Conservation (phyloP, 2,888 invertebrate species). For the Miltochrista miniata region DNA sequence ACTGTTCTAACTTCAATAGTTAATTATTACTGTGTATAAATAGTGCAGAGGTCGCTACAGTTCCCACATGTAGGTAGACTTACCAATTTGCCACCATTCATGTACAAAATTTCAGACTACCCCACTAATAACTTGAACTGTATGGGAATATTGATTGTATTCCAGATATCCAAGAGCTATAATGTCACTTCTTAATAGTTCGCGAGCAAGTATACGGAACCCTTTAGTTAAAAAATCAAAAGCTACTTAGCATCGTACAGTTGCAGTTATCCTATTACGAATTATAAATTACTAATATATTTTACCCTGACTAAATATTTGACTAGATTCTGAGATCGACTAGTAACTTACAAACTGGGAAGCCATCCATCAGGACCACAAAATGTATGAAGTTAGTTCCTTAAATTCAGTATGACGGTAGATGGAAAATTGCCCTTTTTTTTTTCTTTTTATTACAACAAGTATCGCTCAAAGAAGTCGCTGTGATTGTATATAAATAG, state of each 20-base stretch:
- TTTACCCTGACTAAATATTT: constrained; percentile 52
- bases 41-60: too few species aligned
- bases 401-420: background rate
- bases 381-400: constrained; percentile 36
- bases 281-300: constrained; percentile 24
- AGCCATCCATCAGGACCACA: constrained; percentile 43
- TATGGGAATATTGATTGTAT: background rate
- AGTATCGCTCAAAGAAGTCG: too few species aligned
- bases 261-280: constrained; percentile 18
- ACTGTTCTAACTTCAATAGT: too few species aligned
- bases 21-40: too few species aligned
- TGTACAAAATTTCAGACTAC: too few species aligned
- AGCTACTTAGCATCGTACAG: constrained; percentile 27
- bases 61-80: too few species aligned
- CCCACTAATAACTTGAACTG: too few species aligned
- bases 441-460: too few species aligned
- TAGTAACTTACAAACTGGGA: constrained; percentile 45
- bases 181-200: too few species aligned
- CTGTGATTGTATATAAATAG: too few species aligned
- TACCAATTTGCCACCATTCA: too few species aligned
- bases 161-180: background rate
- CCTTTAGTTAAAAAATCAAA: constrained; percentile 16
- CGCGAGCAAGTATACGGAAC: background rate
- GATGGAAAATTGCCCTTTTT: background rate
- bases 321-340: constrained; percentile 47